These are phyloP conservation scores for Montipora sp. DNA, from an alignment of 64 coral and sea anemone species.

Conservation along the genomic window DNA sequence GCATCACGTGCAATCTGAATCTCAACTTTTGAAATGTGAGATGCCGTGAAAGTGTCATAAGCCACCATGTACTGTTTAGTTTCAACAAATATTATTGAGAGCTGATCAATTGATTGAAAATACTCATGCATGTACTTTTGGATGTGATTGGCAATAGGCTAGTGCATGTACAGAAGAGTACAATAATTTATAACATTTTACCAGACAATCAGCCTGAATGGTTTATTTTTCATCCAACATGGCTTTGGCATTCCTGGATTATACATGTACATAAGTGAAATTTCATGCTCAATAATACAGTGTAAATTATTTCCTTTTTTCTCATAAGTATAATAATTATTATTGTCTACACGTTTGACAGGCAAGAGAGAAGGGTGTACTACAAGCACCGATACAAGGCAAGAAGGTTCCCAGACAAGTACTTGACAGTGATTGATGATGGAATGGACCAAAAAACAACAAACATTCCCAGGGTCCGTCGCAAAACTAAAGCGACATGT, in stretches of 20 bases:
- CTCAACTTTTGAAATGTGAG: too few species aligned
- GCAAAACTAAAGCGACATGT: neutral
- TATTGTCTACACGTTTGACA: slow-evolving; percentile 5
- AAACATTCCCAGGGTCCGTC: neutral
- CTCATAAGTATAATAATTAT: neutral
- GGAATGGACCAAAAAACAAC: slow-evolving; percentile 60
- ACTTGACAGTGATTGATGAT: slow-evolving; percentile 19
- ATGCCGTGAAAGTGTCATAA: too few species aligned
- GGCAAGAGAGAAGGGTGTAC: slow-evolving; percentile 58
- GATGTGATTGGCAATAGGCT: too few species aligned
- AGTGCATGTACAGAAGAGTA: too few species aligned
- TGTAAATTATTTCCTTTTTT: neutral
- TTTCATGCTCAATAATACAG: neutral
- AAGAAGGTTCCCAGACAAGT: slow-evolving; percentile 25
- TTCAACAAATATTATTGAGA: too few species aligned
- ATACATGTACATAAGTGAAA: neutral
- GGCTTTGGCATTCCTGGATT: neutral
- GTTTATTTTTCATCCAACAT: neutral
- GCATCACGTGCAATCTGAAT: too few species aligned
- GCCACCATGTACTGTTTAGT: too few species aligned
- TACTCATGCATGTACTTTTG: too few species aligned
- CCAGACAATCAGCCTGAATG: neutral
- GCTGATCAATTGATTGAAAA: too few species aligned
- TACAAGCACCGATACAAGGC: slow-evolving; percentile 55
- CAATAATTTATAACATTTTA: neutral